These are phyloP conservation scores for Poeciliopsis turrubarensis DNA, from an alignment of 2,113 vertebrate species.

Conservation along the genomic window DNA sequence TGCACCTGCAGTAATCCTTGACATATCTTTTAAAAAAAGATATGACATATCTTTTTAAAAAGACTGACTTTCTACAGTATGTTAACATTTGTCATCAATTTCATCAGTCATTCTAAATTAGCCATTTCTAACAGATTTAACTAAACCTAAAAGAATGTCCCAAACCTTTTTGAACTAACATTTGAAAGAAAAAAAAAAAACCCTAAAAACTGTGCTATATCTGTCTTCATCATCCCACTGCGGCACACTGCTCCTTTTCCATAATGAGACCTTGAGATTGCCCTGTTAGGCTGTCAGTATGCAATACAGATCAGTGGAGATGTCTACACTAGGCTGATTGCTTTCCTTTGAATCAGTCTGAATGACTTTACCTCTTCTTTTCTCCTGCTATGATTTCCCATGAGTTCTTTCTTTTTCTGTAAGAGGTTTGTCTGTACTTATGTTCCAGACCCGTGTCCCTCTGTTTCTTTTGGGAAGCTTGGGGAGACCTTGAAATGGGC, in stretches of 20 bases:
- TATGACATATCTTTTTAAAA: no score
- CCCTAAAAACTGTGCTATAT: conserved; percentile 1
- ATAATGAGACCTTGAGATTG: conserved; percentile 48
- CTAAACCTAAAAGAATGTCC: background rate
- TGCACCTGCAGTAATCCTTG: background rate
- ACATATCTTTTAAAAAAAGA: background rate
- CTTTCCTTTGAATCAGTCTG: conserved; percentile 49
- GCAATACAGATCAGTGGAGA: conserved; percentile 42
- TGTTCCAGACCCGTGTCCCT: background rate
- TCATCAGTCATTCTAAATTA: background rate
- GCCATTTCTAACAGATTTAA: conserved; percentile 3
- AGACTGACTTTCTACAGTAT: background rate
- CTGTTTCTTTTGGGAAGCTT: background rate
- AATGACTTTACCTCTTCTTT: conserved; percentile 36
- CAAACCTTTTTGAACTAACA: background rate
- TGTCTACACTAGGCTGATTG: conserved; percentile 57
- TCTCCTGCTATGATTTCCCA: conserved; percentile 54
- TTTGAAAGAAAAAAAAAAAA: conserved; percentile 1
- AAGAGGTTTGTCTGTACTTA: conserved; percentile 7
- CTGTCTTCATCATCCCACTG: conserved; percentile 28
- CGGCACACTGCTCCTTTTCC: conserved; percentile 30
- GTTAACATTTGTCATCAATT: background rate
- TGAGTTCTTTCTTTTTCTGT: conserved; percentile 35
- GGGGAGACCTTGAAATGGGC: background rate
- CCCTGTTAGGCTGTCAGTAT: conserved; percentile 25